Conservation (phyloP, 2,113 vertebrate species). For the Colaptes auratus region DNA sequence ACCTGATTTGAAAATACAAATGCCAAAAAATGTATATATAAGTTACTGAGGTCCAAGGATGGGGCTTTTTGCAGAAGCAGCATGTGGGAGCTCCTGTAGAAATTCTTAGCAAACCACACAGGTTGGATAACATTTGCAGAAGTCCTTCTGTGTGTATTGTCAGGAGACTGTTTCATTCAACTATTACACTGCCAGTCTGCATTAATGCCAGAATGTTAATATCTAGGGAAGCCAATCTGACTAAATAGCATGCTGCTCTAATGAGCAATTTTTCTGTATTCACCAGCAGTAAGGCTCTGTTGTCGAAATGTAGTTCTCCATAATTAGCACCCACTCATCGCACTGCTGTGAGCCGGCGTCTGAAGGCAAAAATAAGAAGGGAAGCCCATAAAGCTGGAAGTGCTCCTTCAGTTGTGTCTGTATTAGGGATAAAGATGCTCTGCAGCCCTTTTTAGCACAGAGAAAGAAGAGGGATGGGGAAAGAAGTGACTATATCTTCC, state of each 20-base stretch:
- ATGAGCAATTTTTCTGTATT: conserved; percentile 67
- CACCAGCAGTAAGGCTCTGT: conserved; percentile 49
- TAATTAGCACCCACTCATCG: conserved; percentile 64
- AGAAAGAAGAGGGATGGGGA: neutral
- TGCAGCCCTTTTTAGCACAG: neutral
- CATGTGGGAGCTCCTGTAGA: neutral
- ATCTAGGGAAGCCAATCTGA: conserved; percentile 49
- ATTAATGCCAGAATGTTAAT: conserved; percentile 43
- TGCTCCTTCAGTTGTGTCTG: neutral
- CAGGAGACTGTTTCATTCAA: neutral
- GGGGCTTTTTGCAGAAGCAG: neutral
- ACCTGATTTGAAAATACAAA: neutral
- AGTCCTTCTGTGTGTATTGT: neutral
- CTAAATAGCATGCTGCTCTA: conserved; percentile 60
- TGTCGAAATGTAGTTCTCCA: conserved; percentile 12
- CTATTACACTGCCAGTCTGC: neutral
- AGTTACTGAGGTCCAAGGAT: neutral
- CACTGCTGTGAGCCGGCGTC: conserved; percentile 21
- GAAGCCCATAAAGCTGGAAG: neutral
- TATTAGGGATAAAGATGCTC: neutral
- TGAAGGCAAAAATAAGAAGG: conserved; percentile 39
- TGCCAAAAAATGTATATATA: neutral
- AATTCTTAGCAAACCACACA: neutral
- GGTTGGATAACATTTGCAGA: neutral
- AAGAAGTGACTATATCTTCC: neutral